Percentiles rank a stretch among this genome's conserved stretches.
These are phyloP conservation scores for Trichogramma dendrolimi DNA, from an alignment of 2,888 invertebrate genomes.

Conservation along the genomic window DNA sequence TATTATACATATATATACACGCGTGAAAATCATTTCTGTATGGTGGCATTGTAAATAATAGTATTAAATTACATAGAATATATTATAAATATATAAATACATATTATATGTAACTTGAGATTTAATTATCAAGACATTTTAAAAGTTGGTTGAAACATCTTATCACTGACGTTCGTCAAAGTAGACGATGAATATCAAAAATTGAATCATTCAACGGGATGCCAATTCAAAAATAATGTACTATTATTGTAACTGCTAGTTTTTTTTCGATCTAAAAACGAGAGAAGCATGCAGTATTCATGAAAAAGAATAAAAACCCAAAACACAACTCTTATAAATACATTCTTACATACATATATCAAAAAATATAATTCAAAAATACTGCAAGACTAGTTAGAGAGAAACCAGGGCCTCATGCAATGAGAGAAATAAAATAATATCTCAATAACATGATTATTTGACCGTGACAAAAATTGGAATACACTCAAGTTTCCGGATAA, in stretches of 20 bases:
- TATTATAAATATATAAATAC: slow-evolving; percentile 23
- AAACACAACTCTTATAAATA: too few relatives aligned
- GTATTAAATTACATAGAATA: slow-evolving; percentile 40
- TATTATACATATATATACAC: too few relatives aligned
- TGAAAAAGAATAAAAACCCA: too few relatives aligned
- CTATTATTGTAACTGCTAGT: background rate
- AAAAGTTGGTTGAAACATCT: slow-evolving; percentile 18
- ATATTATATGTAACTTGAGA: slow-evolving; percentile 14
- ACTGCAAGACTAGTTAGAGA: slow-evolving; percentile 24
- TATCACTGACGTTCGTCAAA: slow-evolving; percentile 39
- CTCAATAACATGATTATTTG: background rate
- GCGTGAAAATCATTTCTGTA: slow-evolving; percentile 13
- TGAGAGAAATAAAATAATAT: slow-evolving; percentile 3
- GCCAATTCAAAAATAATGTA: slow-evolving; percentile 16
- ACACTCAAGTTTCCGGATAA: background rate
- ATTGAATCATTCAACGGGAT: background rate
- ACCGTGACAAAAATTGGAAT: background rate
- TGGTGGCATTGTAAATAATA: slow-evolving; percentile 50
- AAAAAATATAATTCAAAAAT: slow-evolving; percentile 13
- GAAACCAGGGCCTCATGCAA: slow-evolving; percentile 22
- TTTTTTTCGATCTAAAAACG: slow-evolving; percentile 8
- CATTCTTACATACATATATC: too few relatives aligned
- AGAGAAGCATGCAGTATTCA: background rate
- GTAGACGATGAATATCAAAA: slow-evolving; percentile 19
- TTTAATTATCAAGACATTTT: slow-evolving; percentile 1